Percentiles rank a stretch among this genome's conserved stretches.
phyloP scores from a whole-genome alignment of 2,797 vertebrate genomes.

The Chaetophractus vellerosus region DNA sequence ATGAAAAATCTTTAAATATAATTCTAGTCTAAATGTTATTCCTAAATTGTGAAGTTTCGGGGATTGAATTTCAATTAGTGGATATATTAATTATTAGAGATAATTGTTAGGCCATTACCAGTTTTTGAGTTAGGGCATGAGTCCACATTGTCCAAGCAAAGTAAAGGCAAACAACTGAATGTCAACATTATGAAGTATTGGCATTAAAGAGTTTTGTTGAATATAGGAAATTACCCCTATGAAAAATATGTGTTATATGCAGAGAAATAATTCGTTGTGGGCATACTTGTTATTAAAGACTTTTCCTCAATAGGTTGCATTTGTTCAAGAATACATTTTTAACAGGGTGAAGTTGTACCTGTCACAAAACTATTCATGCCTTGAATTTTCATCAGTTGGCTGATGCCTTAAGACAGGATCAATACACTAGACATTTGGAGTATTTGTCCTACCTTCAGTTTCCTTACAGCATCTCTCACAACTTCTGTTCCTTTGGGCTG shows the following conservation, averaged over 20 bases:
- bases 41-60: not conserved
- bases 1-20: not conserved
- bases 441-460: constrained; percentile 94
- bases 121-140: not conserved
- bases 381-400: not conserved
- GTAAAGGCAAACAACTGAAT: not conserved
- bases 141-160: not conserved
- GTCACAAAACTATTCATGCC: not conserved
- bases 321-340: not conserved
- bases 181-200: not conserved
- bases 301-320: not conserved
- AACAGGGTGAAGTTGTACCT: not conserved
- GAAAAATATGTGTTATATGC: not conserved
- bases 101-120: fast-evolving
- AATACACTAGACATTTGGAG: not conserved
- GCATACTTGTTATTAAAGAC: not conserved
- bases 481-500: constrained; percentile 99
- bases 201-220: not conserved
- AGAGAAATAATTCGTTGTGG: not conserved
- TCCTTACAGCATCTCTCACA: constrained; percentile 97
- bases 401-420: not conserved
- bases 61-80: not conserved
- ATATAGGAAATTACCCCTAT: not conserved
- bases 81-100: not conserved
- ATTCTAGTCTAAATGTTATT: not conserved